Evolutionary conservation across 2,113 vertebrate species (phyloP), one percentile per base, ranked within the genome.

Genomic region (Sturnira hondurensis): DNA sequence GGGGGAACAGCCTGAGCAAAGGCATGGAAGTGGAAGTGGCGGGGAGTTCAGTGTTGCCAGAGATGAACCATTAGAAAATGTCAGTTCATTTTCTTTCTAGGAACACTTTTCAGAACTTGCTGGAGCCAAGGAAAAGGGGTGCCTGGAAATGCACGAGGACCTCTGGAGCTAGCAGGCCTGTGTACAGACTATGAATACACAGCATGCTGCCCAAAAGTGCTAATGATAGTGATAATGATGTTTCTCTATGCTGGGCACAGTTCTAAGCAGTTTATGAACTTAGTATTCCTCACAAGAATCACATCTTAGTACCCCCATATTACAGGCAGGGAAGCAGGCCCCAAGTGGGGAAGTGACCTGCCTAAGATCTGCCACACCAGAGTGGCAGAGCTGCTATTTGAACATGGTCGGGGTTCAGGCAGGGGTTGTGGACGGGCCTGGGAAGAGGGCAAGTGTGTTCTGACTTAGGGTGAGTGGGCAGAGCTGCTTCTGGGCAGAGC

Each of bases 321-420:
- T 47, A 20, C 14, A 70, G 16, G 36, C 36, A 70, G 92, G 31
- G 2, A 96, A 47, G 26, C 47, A 84, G 47, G 43, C 67, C 61
- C 20, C 7, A 31, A 41, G 41, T 38, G 24, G 15, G 19, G 41
- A 33, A 50, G 17, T 5, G 33, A 19, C 41, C 41, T 83, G 67
- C 65, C 31, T 11, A 13, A 50, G 68, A 14, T 26, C 36, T 7
- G 4, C 26, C 14, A 5, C 0, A 9, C 11, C n/a, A 36, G n/a
- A 68, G 63, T 1, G 5, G 31, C 22, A 17, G 71, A 71, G 14
- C 58, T 43, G 26, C 5, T 12, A 56, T 58, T 43, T 52, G 92
- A n/a, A 63, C 0, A 1, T 2, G 31, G 45, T 52, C 0, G 1
- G 56, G 36, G 61, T 41, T n/a, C 26, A 19, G 58, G 17, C 22